Evolutionary conservation across 2,888 invertebrate species (phyloP).

Genomic region (Camptogramma bilineatum): DNA sequence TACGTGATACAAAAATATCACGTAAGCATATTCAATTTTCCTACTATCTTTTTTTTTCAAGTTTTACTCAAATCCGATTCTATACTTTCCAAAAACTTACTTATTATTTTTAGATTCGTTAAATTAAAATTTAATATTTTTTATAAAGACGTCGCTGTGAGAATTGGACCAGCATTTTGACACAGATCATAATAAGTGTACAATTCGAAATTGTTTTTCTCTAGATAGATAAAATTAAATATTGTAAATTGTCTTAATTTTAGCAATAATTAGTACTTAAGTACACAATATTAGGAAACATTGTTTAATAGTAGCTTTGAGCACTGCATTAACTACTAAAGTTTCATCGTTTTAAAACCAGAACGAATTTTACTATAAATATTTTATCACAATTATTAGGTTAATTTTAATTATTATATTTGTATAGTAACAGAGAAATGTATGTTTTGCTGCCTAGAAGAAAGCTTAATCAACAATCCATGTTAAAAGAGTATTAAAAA

Average conservation of each 20-base stretch:
- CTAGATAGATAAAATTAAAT: not conserved
- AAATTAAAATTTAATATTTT: not conserved
- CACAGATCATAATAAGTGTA: not conserved
- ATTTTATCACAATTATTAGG: conserved; percentile 15
- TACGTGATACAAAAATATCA: no score
- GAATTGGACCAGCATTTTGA: not conserved
- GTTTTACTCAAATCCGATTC: no score
- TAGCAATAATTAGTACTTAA: conserved; percentile 36
- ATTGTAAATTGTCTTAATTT: conserved; percentile 3
- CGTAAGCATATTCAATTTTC: no score
- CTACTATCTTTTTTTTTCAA: no score
- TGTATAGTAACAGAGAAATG: not conserved
- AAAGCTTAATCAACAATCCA: not conserved
- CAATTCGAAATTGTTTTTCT: not conserved
- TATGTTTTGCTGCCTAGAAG: conserved; percentile 2
- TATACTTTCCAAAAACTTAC: no score
- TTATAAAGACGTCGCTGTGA: not conserved
- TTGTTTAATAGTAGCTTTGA: conserved; percentile 43
- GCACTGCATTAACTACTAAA: conserved; percentile 35
- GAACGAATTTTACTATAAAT: conserved; percentile 3
- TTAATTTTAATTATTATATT: not conserved
- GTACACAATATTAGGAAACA: conserved; percentile 40
- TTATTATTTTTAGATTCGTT: no score
- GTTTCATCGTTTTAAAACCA: conserved; percentile 2
- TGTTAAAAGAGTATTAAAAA: not conserved